Base-by-base conservation (phyloP, 2,888 invertebrate species). In the Cryptus armator region DNA sequence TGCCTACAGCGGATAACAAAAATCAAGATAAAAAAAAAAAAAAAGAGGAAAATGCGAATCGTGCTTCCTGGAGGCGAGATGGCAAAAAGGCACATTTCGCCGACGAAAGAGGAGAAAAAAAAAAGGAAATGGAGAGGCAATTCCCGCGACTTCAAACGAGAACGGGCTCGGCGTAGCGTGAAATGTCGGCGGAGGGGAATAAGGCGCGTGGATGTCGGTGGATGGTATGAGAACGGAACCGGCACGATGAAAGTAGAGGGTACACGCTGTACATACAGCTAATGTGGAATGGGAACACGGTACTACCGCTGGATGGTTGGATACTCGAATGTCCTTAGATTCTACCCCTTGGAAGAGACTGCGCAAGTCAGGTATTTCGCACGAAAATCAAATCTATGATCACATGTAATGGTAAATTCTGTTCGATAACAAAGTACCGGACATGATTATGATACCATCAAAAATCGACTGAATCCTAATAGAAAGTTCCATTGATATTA, bases 101-200 rank as follows among this genome's bases (percentile, higher is more conserved):
- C 59, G 59, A 19, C 24, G 59, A 75, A 71, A 16, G 62, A 51
- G 16, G 24, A 19, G 66, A 14, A 24, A 78, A 79, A 82, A 56
- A 53, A 81, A 75, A 64, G 53, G 37, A 51, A 80, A 66, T 64
- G 32, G 53, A 53, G 87, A 89, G 87, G 84, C 89, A 89, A 89
- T 89, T 89, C 87, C 87, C 88, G 84, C 82, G 89, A 89, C 88
- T 90, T 89, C 87, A 89, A 90, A 90, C 89, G 91, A 89, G 89
- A 87, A 87, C 86, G 85, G 62, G 84, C 85, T 89, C 90, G 89
- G 85, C 90, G 90, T 90, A 89, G 87, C 91, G 90, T 91, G 89
- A 92, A 92, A 91, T 90, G 89, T 89, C 87, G 86, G 53, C 64
- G 70, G 71, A 14, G 16, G 46, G n/a, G 44, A 67, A 19, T 14